Base-by-base conservation (phyloP, 2,888 invertebrate genomes). In the Cerceris rybyensis region DNA sequence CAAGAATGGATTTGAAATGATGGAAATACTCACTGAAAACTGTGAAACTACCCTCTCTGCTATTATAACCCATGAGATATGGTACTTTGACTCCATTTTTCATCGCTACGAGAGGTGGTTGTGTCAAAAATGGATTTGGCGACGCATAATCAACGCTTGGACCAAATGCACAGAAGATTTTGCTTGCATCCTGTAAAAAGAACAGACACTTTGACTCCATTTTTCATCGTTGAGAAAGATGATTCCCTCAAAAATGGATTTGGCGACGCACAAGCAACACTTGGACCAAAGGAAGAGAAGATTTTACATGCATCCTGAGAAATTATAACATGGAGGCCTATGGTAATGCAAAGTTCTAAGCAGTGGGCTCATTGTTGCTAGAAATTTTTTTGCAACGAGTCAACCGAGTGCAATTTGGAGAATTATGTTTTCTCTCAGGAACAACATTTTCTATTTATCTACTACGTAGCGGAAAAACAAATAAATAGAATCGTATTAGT, bases 51-150 rank as follows among this genome's bases (percentile, higher is more conserved):
- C 89, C 89, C 71, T 92, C 92, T 55, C 78, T 74, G 43, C 54
- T 70, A 64, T 78, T 90, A 63, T 75, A 81, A 6, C 92, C 92
- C 11, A 91, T 7, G 2, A 92, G 70, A 4, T 75, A 78, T 0
- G 92, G 91, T 49, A 92, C 82, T 49, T 87, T 78, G n/a, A 88
- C 71, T 4, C 87, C 87, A 5, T 42, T 17, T 17, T 78, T 55
- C 5, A 66, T 68, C 6, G 83, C 77, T 49, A 66, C 41, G 1
- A 42, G 16, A 6, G 84, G 78, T 39, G 85, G 68, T 39, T 84
- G 63, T 0, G 88, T 78, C 11, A 90, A 46, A 39, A 90, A 86
- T 7, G 90, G 88, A 69, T 86, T 84, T 28, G 78, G 69, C 0
- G 90, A 88, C 76, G 81, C 83, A 9, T 41, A 17, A 63, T 90